Base-by-base conservation (phyloP, 1,140 invertebrate species). In the Aphis gossypii region DNA sequence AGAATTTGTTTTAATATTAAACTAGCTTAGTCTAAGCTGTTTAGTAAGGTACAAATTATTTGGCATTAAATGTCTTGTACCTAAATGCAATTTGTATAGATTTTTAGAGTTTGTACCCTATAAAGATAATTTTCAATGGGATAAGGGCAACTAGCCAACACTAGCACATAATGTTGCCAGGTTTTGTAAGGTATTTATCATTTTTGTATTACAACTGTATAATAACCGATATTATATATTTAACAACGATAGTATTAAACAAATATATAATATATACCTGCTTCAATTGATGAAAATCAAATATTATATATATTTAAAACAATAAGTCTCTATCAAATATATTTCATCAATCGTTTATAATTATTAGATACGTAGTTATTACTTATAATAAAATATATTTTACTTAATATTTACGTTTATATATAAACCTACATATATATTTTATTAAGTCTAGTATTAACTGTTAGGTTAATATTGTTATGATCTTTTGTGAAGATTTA, bases 51-150 rank as follows among this genome's bases (percentile, higher is more conserved):
- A n/a, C n/a, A 14, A n/a, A n/a, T 11, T 89, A 56, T 21, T 90
- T 90, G 48, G 8, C 51, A 56, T 56, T 91, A 9, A 46, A 44
- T 44, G 14, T n/a, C n/a, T 91, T 46, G 56, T 60, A 46, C 46
- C 9, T 46, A 46, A 46, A 91, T 91, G 30, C 11, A 38, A 76
- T 91, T 91, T 91, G 60, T 48, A 68, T 68, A 18, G 60, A 21
- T 21, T 76, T 76, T 76, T 91, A 46, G 56, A 91, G 90, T 76
- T 46, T 76, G 30, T 91, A 91, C 41, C 30, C 41, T 54, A 91
- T 91, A 82, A 91, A 91, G 60, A 91, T 76, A 76, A 82, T 91
- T 91, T 90, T 91, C 56, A 35, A 91, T 41, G 41, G 90, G 90
- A 90, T 44, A 76, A 76, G 8, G 90, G 60, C 90, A 91, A 76